phyloP scores from a whole-genome alignment of 2,113 vertebrate species.

The Todiramphus chloris region DNA sequence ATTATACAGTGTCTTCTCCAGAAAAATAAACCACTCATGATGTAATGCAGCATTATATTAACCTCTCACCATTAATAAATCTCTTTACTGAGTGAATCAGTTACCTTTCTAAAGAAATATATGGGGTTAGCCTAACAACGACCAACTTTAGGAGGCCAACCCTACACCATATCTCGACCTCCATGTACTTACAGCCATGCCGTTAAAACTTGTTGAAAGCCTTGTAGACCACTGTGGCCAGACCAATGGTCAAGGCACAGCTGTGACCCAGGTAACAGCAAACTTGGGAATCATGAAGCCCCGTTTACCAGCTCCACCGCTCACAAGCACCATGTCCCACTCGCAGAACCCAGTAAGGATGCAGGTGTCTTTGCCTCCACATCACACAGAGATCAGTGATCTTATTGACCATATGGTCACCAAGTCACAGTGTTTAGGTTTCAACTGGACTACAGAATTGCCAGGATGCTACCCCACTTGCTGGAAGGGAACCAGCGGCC shows the following conservation, averaged over 20 bases:
- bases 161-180: neutral
- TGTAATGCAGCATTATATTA: neutral
- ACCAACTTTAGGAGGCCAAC: neutral
- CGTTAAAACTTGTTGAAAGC: neutral
- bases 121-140: neutral
- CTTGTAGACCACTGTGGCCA: neutral
- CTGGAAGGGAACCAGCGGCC: neutral
- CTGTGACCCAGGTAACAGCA: neutral
- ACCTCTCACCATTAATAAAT: neutral
- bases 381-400: rapidly evolving
- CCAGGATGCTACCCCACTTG: neutral
- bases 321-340: rapidly evolving
- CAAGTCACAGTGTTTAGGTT: neutral
- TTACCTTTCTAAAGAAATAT: neutral
- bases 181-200: neutral
- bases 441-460: neutral
- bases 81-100: neutral
- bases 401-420: neutral
- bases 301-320: neutral
- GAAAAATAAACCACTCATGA: neutral
- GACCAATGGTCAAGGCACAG: neutral
- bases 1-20: neutral
- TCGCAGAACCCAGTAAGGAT: neutral
- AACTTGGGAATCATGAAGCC: neutral
- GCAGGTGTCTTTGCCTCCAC: rapidly evolving